These are phyloP conservation scores for Xestia xanthographa DNA, from an alignment of 2,888 invertebrate species.

Conservation along the genomic window DNA sequence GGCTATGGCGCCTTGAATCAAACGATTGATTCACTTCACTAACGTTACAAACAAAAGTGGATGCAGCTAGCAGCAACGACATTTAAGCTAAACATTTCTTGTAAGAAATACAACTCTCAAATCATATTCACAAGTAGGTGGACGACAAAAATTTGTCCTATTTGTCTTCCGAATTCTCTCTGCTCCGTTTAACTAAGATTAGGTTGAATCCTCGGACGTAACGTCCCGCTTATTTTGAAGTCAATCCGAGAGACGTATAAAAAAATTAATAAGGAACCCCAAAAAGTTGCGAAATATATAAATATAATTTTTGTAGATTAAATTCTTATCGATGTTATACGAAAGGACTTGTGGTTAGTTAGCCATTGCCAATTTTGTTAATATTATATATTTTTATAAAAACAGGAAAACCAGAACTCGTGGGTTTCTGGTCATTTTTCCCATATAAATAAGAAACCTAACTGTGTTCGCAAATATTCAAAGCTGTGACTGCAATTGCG, in stretches of 20 bases:
- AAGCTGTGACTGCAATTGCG: neutral
- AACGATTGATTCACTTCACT: neutral
- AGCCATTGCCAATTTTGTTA: neutral
- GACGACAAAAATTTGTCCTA: too few relatives aligned
- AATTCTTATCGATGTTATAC: neutral
- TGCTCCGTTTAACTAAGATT: neutral
- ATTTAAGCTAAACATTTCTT: neutral
- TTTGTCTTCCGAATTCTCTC: too few relatives aligned
- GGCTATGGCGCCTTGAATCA: neutral
- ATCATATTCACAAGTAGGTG: too few relatives aligned
- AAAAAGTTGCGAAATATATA: neutral
- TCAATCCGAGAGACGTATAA: neutral
- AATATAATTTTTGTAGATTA: neutral
- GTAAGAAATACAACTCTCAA: too few relatives aligned
- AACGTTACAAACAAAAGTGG: neutral
- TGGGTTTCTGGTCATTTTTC: neutral
- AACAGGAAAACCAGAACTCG: neutral
- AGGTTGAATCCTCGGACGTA: neutral
- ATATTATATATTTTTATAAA: neutral
- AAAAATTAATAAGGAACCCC: neutral
- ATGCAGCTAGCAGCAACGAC: too few relatives aligned
- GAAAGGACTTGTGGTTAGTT: neutral
- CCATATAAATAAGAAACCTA: neutral
- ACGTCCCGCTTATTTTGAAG: neutral
- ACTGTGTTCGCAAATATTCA: neutral